A percentile compares a stretch with the other conserved stretches of the same genome.
phyloP scores from a whole-genome alignment of 2,797 vertebrate species.

The Acanthurus tractus region DNA sequence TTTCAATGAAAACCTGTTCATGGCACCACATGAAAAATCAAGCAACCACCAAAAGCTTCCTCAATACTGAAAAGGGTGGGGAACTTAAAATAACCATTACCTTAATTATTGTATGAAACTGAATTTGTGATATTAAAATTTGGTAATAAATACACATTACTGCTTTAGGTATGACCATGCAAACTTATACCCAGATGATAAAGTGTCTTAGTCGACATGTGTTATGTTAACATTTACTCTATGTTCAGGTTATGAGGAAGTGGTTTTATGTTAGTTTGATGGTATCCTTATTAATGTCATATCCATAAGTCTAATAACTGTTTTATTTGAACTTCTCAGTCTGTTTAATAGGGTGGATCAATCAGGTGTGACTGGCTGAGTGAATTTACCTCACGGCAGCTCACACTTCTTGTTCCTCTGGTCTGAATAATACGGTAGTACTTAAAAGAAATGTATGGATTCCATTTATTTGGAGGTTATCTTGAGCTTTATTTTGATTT shows the following conservation, averaged over 20 bases:
- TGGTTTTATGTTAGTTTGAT: not conserved
- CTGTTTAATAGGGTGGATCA: not conserved
- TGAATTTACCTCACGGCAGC: conserved; percentile 18
- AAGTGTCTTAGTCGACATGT: not conserved
- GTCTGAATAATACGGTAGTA: conserved; percentile 1
- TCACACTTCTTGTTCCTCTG: not conserved
- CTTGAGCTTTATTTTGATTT: no score
- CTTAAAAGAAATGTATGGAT: conserved; percentile 34
- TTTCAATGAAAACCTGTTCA: not conserved
- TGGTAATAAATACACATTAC: not conserved
- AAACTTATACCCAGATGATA: not conserved
- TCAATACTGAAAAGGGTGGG: no score
- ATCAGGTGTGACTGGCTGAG: not conserved
- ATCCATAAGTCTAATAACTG: not conserved
- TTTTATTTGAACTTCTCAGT: not conserved
- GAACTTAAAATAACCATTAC: no score
- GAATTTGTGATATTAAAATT: not conserved
- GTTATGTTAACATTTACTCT: no score
- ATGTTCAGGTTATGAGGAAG: no score
- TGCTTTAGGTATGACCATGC: not conserved
- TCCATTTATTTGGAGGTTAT: no score
- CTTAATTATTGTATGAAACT: no score
- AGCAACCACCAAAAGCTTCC: no score
- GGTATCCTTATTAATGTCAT: not conserved
- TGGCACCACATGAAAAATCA: not conserved